Percentiles rank a stretch among this genome's conserved stretches.
phyloP scores from a whole-genome alignment of 1,140 invertebrate species.

The Brachionus calyciflorus region DNA sequence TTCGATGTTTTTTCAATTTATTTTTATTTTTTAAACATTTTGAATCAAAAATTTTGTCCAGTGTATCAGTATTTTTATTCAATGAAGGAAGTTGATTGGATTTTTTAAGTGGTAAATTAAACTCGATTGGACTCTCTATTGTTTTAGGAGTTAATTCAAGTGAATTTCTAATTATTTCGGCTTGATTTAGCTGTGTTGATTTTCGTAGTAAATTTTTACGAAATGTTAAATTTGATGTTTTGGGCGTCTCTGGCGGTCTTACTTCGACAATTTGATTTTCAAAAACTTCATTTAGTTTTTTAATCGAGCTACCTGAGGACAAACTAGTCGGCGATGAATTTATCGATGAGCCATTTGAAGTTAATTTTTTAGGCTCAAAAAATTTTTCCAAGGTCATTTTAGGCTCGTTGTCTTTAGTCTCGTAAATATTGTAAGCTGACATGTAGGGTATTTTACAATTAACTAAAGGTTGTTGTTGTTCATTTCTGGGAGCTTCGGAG shows the following conservation, averaged over 20 bases:
- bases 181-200: too few relatives aligned
- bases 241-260: conserved; percentile 29
- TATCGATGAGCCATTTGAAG: conserved; percentile 35
- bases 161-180: background rate
- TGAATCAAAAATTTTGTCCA: background rate
- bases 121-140: background rate
- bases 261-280: background rate
- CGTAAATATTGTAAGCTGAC: conserved; percentile 42
- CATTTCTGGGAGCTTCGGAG: background rate
- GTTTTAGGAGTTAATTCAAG: background rate
- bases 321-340: conserved; percentile 16
- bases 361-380: conserved; percentile 11
- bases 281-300: background rate
- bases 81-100: background rate
- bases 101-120: background rate
- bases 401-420: background rate
- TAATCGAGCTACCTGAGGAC: background rate
- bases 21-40: background rate
- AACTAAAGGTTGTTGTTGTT: background rate
- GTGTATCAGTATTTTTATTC: background rate
- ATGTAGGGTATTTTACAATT: conserved; percentile 31
- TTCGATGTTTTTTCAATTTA: background rate
- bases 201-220: background rate
- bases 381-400: background rate
- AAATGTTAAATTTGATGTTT: conserved; percentile 25